These are phyloP conservation scores for Neosalanx taihuensis DNA, from an alignment of 2,797 vertebrate species.

Conservation along the genomic window DNA sequence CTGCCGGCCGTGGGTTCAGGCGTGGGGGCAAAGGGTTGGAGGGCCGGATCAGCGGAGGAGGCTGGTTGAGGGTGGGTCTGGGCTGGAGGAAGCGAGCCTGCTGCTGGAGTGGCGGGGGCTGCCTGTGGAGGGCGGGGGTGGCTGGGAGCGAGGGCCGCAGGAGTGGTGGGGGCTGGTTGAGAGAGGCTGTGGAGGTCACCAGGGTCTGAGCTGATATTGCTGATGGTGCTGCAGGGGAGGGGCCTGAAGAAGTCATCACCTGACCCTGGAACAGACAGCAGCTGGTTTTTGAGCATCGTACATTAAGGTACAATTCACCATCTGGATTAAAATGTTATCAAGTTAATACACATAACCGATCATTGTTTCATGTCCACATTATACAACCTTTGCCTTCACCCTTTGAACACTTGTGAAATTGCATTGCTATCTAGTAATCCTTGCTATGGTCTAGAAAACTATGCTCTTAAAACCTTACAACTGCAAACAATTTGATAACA, in stretches of 20 bases:
- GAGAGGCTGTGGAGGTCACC: conserved; percentile 69
- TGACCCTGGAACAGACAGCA: conserved; percentile 63
- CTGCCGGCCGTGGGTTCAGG: conserved; percentile 87
- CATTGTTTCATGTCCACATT: not conserved
- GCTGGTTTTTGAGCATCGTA: not conserved
- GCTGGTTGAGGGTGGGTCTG: conserved; percentile 87
- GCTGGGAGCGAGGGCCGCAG: conserved; percentile 90
- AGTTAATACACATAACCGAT: not conserved
- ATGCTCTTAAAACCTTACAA: too few species aligned
- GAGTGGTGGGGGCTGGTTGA: conserved; percentile 94
- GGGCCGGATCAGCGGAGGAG: conserved; percentile 92
- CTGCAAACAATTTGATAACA: too few species aligned
- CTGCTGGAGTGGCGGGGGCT: conserved; percentile 94
- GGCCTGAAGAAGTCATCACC: conserved; percentile 78
- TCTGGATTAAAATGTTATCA: too few species aligned
- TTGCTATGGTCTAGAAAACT: too few species aligned
- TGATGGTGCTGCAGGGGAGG: conserved; percentile 78
- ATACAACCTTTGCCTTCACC: not conserved
- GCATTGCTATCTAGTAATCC: too few species aligned
- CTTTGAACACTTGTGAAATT: not conserved
- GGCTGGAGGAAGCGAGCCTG: conserved; percentile 93
- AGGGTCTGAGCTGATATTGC: conserved; percentile 72
- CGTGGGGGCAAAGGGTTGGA: conserved; percentile 89
- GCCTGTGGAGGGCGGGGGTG: conserved; percentile 91
- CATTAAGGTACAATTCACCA: not conserved